Percentiles rank a stretch among this genome's conserved stretches.
Evolutionary conservation across 2,113 vertebrate species (phyloP).

Genomic region (Myiopsitta monachus): DNA sequence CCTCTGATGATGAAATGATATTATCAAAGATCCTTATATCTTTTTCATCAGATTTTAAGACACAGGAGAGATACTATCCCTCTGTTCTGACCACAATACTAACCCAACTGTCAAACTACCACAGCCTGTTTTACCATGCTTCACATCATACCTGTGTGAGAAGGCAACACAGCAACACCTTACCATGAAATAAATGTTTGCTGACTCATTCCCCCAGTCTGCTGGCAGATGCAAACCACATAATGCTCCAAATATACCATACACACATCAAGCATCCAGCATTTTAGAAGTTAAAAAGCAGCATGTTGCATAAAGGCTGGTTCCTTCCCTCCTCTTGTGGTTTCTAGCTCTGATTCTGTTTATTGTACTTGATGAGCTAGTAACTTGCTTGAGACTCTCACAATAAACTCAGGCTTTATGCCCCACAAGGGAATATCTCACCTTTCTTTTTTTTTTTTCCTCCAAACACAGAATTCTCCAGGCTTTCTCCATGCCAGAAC

Average conservation of each 20-base stretch:
- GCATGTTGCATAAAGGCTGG: neutral
- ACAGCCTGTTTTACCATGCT: neutral
- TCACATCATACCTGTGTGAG: neutral
- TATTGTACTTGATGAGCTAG: neutral
- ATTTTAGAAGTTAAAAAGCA: neutral
- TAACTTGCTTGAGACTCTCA: neutral
- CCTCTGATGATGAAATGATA: neutral
- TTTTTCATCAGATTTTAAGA: neutral
- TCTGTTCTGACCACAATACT: slow-evolving; percentile 11
- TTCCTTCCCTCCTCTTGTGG: neutral
- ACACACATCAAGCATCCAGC: neutral
- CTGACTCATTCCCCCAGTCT: neutral
- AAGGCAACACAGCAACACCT: neutral
- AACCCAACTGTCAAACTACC: neutral
- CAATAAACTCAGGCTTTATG: neutral
- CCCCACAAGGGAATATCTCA: neutral
- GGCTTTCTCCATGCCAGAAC: neutral
- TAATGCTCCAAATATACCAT: neutral
- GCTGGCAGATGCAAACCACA: neutral
- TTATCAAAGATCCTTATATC: neutral
- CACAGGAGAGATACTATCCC: neutral
- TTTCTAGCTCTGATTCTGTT: neutral
- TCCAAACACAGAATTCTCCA: neutral
- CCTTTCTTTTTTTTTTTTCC: neutral
- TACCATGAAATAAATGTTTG: neutral